phyloP scores from a whole-genome alignment of 2,113 vertebrate species.

The Channa argus region DNA sequence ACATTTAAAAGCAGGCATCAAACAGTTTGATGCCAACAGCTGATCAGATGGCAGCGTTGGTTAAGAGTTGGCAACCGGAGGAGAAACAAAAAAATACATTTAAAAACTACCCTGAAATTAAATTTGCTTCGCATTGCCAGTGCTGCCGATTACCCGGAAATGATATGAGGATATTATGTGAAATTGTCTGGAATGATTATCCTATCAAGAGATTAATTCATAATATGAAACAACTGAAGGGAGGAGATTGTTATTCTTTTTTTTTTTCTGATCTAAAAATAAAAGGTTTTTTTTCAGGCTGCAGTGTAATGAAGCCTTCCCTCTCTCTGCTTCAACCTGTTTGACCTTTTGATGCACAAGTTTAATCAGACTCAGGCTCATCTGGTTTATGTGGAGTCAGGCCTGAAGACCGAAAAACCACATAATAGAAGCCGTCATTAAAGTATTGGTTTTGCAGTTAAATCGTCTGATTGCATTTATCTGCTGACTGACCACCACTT shows the following conservation, averaged over 20 bases:
- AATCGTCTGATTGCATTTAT: background rate
- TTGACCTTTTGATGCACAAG: background rate
- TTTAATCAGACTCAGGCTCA: background rate
- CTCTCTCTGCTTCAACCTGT: background rate
- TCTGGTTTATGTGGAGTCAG: background rate
- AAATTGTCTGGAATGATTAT: conserved; percentile 34
- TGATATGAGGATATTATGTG: conserved; percentile 10
- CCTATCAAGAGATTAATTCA: conserved; percentile 32
- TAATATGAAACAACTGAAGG: conserved; percentile 20
- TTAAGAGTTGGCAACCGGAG: background rate
- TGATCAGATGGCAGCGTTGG: conserved; percentile 2
- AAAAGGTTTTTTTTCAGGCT: background rate
- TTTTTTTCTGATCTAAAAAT: background rate
- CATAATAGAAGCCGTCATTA: background rate
- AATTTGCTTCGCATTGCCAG: conserved; percentile 11
- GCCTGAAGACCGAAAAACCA: too few relatives aligned
- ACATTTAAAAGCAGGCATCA: background rate
- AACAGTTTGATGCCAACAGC: background rate
- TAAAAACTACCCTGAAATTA: background rate
- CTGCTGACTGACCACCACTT: background rate
- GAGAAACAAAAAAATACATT: background rate
- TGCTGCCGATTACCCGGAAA: conserved; percentile 6
- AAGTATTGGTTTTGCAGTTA: background rate
- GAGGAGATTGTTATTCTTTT: conserved; percentile 17
- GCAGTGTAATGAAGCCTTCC: background rate